Base-by-base conservation (phyloP, 2,888 invertebrate genomes). In the Caenorhabditis sinica region DNA sequence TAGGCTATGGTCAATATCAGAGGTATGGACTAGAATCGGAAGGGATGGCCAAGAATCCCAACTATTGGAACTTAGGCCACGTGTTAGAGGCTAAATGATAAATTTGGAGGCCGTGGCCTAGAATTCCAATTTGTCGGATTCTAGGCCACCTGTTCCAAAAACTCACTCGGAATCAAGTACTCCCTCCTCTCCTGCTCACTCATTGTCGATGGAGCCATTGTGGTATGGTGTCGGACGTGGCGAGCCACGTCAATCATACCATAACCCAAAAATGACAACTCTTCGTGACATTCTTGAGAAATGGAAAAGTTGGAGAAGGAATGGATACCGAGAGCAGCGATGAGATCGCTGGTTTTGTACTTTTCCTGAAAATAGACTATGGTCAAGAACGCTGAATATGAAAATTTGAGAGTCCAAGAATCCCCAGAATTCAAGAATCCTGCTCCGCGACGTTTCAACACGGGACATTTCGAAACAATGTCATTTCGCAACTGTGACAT, bases 121-220 rank as follows among this genome's bases (percentile, higher is more conserved):
- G 40, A 40, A 40, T 33, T 53, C 13, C 25, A n/a, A 25, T 3
- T 53, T 3, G 28, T 56, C 28, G 20, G 6, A 49, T n/a, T 25
- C 53, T 25, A 25, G 53, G 25, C 53, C 23, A 20, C 20, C 53
- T 23, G n/a, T n/a, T 25, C 17, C 23, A 11, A 6, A 40, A 40
- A 53, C 75, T 60, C 8, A 83, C 83, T 84, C 11, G 84, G 84
- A 15, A 84, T 75, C 51, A 84, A 45, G 25, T 84, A 84, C 11
- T 84, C 33, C 23, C 51, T 71, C 23, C 58, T 45, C 20, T 84
- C 84, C 60, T 61, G 40, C 15, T 75, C 79, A 11, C 74, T 84
- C 84, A 84, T 84, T 5, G 72, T 60, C 3, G 56, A 23, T n/a
- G 76, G 56, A 1, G 58, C 66, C 58, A 28, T 25, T 4, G 72